Percentiles rank a stretch among this genome's conserved stretches.
Conservation (phyloP, 2,888 invertebrate species). For the Xylota sylvarum region DNA sequence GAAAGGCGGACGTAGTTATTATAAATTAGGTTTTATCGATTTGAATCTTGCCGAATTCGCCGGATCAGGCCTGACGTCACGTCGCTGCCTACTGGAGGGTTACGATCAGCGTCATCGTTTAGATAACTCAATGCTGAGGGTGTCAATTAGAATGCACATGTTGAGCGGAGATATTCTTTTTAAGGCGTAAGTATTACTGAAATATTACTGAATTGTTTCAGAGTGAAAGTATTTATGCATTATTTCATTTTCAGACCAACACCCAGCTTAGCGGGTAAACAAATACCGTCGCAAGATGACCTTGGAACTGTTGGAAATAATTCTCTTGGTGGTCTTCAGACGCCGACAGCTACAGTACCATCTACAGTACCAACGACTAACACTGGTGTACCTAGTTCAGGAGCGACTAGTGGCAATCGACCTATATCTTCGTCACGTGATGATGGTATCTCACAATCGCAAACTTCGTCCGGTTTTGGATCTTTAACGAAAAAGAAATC, state of each 20-base stretch:
- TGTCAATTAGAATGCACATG: conserved; percentile 97
- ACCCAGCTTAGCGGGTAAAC: conserved; percentile 87
- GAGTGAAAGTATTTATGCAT: background rate
- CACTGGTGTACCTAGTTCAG: conserved; percentile 69
- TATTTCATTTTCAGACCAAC: conserved; percentile 86
- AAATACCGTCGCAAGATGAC: conserved; percentile 85
- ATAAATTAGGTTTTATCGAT: conserved; percentile 99
- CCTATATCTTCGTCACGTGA: conserved; percentile 84
- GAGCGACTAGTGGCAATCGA: conserved; percentile 76
- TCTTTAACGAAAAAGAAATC: conserved; percentile 91
- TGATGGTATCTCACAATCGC: conserved; percentile 88
- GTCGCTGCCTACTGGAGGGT: conserved; percentile 96
- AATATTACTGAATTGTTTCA: background rate
- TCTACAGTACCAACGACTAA: conserved; percentile 86
- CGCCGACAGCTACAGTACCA: conserved; percentile 81
- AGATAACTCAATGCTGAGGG: conserved; percentile 97
- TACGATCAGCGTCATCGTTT: conserved; percentile 96
- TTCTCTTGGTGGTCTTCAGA: conserved; percentile 81
- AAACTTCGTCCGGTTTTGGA: conserved; percentile 94
- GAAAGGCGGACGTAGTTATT: conserved; percentile 88
- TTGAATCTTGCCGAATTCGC: conserved; percentile 98
- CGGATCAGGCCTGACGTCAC: conserved; percentile 94
- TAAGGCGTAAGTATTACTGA: conserved; percentile 92
- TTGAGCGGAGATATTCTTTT: conserved; percentile 98
- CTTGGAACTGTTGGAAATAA: conserved; percentile 80